Conservation (phyloP, 2,113 vertebrate genomes). For the Phainopepla nitens region DNA sequence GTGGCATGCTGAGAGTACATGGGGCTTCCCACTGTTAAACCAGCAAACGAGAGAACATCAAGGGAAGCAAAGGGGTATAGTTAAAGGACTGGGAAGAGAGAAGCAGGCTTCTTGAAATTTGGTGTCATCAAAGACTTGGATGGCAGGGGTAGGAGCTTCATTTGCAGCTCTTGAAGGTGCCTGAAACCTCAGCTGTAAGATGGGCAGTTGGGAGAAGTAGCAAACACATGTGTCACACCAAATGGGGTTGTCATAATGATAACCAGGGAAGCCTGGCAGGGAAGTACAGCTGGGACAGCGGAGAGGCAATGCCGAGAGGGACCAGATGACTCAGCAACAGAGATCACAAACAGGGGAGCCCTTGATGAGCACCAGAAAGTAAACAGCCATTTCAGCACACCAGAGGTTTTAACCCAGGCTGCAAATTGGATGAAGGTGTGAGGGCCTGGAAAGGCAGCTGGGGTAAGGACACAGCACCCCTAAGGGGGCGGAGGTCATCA, state of each 20-base stretch:
- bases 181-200: neutral
- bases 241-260: neutral
- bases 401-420: neutral
- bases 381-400: constrained; percentile 13
- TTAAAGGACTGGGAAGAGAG: neutral
- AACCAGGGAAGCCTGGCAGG: neutral
- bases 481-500: neutral
- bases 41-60: neutral
- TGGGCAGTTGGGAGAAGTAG: neutral
- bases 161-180: neutral
- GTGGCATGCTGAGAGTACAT: neutral
- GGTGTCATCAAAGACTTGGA: neutral
- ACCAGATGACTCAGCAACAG: neutral
- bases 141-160: neutral
- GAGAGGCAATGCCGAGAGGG: neutral
- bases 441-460: neutral
- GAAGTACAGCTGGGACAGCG: neutral
- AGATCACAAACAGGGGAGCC: constrained; percentile 22
- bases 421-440: neutral
- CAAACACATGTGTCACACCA: neutral
- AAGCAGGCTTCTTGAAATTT: neutral
- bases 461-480: neutral
- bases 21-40: neutral
- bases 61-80: neutral
- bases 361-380: neutral